phyloP scores from a whole-genome alignment of 2,113 vertebrate genomes.

The Ammodytes marinus region DNA sequence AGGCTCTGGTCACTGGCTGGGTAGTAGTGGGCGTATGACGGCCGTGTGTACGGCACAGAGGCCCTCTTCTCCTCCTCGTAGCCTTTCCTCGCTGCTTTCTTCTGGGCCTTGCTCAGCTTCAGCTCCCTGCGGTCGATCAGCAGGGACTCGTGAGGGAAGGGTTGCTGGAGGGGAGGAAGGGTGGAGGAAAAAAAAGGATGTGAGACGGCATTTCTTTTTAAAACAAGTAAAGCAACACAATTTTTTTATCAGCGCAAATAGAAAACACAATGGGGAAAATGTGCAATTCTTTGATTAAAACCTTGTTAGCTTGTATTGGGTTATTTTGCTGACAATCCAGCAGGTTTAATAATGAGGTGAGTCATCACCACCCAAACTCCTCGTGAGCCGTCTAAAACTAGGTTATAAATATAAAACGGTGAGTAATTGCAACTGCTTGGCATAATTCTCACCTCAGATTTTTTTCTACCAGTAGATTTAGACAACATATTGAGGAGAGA shows the following conservation, averaged over 20 bases:
- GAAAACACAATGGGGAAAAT: neutral
- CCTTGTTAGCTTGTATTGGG: neutral
- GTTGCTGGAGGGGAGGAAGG: conserved; percentile 85
- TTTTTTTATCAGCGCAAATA: neutral
- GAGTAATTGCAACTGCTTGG: neutral
- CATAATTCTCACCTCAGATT: neutral
- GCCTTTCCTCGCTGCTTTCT: conserved; percentile 94
- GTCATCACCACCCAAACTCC: neutral
- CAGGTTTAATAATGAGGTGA: conserved; percentile 17
- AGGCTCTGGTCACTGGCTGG: conserved; percentile 96
- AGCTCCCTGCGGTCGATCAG: conserved; percentile 94
- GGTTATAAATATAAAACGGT: neutral
- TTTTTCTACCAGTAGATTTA: neutral
- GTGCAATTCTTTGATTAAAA: neutral
- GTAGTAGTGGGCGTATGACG: conserved; percentile 97
- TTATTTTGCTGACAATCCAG: neutral
- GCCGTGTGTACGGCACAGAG: conserved; percentile 94
- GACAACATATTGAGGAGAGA: neutral
- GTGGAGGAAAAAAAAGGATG: neutral
- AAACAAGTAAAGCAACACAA: neutral
- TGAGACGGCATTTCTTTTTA: neutral
- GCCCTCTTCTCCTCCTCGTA: conserved; percentile 96
- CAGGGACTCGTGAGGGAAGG: conserved; percentile 96
- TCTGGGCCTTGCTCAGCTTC: conserved; percentile 93
- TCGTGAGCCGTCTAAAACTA: neutral